A percentile compares a stretch with the other conserved stretches of the same genome.
Conservation (phyloP, 92 coral and sea anemone species). For the Zoanthus sociatus region DNA sequence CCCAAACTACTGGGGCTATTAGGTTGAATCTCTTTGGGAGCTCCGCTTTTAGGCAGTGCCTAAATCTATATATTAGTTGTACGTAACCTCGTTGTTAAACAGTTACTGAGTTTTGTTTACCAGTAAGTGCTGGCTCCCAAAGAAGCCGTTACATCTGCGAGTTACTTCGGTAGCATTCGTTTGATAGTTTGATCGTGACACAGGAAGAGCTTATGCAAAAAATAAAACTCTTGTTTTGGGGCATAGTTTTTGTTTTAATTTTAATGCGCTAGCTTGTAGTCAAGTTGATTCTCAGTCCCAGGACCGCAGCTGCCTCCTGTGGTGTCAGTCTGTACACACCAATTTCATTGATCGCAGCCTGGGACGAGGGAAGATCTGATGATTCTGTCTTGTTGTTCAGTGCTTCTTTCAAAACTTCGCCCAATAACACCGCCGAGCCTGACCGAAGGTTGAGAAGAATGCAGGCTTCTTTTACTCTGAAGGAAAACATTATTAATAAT, state of each 20-base stretch:
- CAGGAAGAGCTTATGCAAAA: too few species aligned
- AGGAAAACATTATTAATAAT: background rate
- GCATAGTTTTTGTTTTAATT: background rate
- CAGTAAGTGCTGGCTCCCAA: too few species aligned
- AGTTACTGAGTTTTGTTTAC: too few species aligned
- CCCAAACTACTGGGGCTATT: too few species aligned
- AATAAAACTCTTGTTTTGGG: too few species aligned
- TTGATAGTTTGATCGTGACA: too few species aligned
- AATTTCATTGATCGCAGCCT: constrained; percentile 82
- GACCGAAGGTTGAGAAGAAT: constrained; percentile 87
- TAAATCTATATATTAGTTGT: too few species aligned
- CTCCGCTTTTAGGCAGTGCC: too few species aligned
- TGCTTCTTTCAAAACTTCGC: constrained; percentile 75
- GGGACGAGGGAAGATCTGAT: constrained; percentile 54
- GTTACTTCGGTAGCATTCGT: too few species aligned
- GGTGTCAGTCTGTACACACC: constrained; percentile 89
- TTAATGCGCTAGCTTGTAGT: constrained; percentile 54
- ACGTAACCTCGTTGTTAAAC: too few species aligned
- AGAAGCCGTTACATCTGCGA: too few species aligned
- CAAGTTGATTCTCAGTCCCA: constrained; percentile 89
- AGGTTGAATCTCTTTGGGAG: too few species aligned
- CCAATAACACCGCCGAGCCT: constrained; percentile 91
- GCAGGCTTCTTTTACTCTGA: constrained; percentile 92
- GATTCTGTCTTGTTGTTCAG: constrained; percentile 48
- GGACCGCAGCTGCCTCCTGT: constrained; percentile 77